Percentiles rank a stretch among this genome's conserved stretches.
phyloP scores from a whole-genome alignment of 1,140 invertebrate genomes.

The Brachionus koreanus region DNA sequence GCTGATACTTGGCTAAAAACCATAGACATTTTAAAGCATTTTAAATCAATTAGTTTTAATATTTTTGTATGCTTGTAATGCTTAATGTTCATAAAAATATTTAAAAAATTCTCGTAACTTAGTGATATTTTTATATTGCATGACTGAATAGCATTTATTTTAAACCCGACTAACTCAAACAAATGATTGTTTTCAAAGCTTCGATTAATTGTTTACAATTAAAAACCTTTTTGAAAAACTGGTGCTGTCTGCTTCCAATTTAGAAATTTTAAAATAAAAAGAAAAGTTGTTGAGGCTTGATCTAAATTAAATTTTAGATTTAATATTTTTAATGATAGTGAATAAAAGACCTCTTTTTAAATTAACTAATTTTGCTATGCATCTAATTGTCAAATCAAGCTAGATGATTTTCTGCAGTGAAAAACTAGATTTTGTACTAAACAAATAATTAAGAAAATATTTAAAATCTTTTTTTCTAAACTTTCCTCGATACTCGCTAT shows the following conservation, averaged over 20 bases:
- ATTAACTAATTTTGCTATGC: neutral
- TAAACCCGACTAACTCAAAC: neutral
- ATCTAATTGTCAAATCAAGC: neutral
- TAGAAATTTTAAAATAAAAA: neutral
- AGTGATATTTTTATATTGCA: neutral
- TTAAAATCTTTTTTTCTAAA: neutral
- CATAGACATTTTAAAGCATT: too few species aligned
- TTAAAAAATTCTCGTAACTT: neutral
- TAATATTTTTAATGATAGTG: neutral
- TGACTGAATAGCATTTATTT: neutral
- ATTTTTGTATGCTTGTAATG: too few species aligned
- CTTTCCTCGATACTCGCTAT: neutral
- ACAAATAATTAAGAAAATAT: neutral
- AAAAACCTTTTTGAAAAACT: neutral
- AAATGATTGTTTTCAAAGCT: neutral
- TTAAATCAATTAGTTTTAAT: too few species aligned
- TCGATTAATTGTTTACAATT: too few species aligned
- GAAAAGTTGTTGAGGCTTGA: too few species aligned
- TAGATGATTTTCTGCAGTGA: neutral
- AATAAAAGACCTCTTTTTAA: neutral
- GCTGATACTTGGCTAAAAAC: too few species aligned
- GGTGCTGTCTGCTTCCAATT: neutral
- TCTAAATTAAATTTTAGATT: neutral
- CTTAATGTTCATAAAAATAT: too few species aligned
- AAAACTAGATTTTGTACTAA: neutral